phyloP scores from a whole-genome alignment of 2,113 vertebrate genomes.

The Phalacrocorax carbo region DNA sequence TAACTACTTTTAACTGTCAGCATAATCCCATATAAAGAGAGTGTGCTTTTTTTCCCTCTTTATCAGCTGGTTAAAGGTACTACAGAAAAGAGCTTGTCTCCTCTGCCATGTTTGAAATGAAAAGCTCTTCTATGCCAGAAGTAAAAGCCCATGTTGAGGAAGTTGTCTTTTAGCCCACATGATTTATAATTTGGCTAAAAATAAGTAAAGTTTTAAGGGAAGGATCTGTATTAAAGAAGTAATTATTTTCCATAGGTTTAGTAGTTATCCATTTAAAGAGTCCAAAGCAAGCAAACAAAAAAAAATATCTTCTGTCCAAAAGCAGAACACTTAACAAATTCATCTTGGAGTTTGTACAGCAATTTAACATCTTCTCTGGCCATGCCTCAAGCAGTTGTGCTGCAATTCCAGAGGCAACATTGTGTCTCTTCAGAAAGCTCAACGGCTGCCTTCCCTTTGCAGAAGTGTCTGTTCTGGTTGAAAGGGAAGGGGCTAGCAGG shows the following conservation, averaged over 20 bases:
- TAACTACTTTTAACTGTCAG: not conserved
- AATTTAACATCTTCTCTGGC: not conserved
- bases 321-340: not conserved
- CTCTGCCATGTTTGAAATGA: not conserved
- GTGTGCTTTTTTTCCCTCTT: accelerated
- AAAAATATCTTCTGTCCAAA: not conserved
- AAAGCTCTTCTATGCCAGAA: not conserved
- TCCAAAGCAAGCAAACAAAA: not conserved
- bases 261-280: not conserved
- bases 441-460: not conserved
- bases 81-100: not conserved
- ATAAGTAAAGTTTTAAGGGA: not conserved
- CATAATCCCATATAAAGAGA: not conserved
- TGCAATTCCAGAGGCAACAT: not conserved
- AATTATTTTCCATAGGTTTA: not conserved
- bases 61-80: not conserved
- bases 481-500: not conserved
- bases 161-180: not conserved
- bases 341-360: not conserved
- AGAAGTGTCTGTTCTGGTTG: not conserved
- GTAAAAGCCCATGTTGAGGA: not conserved
- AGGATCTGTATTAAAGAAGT: not conserved
- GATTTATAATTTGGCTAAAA: not conserved
- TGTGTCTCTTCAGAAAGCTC: not conserved
- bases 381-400: not conserved